These are phyloP conservation scores for Cryptocephalus moraei DNA, from an alignment of 2,888 invertebrate genomes.

Conservation along the genomic window DNA sequence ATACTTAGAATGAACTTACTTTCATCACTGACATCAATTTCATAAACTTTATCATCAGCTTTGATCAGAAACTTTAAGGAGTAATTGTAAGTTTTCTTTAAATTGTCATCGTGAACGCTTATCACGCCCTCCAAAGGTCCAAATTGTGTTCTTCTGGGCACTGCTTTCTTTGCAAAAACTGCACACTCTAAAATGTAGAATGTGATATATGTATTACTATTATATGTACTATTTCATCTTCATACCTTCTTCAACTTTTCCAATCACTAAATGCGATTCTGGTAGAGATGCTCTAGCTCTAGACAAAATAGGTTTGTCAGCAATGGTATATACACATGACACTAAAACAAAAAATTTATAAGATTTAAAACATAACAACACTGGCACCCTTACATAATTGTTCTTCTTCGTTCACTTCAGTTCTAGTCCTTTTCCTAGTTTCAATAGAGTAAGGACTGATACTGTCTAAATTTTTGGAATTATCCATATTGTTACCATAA, in stretches of 20 bases:
- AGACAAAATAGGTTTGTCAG: constrained; percentile 59
- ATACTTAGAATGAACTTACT: constrained; percentile 38
- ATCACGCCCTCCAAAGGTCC: constrained; percentile 63
- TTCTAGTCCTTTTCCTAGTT: constrained; percentile 14
- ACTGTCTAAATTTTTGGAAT: constrained; percentile 1
- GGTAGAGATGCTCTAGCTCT: constrained; percentile 74
- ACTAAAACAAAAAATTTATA: constrained; percentile 18
- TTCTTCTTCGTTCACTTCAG: constrained; percentile 25
- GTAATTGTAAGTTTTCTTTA: not conserved
- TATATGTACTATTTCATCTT: not conserved
- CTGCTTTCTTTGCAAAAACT: constrained; percentile 58
- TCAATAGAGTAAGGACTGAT: constrained; percentile 14
- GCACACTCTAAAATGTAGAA: constrained; percentile 33
- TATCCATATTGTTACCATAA: constrained; percentile 15
- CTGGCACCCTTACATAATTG: constrained; percentile 18
- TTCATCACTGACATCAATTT: constrained; percentile 54
- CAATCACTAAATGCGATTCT: constrained; percentile 48
- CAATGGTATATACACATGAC: constrained; percentile 33
- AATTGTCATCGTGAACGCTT: constrained; percentile 9
- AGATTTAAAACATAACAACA: not conserved
- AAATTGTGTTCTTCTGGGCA: constrained; percentile 63
- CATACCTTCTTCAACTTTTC: constrained; percentile 36
- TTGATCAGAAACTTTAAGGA: constrained; percentile 40
- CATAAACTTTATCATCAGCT: constrained; percentile 38
- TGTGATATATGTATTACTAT: not conserved